Conservation (phyloP, 2,797 vertebrate species). For the Bradypus variegatus region DNA sequence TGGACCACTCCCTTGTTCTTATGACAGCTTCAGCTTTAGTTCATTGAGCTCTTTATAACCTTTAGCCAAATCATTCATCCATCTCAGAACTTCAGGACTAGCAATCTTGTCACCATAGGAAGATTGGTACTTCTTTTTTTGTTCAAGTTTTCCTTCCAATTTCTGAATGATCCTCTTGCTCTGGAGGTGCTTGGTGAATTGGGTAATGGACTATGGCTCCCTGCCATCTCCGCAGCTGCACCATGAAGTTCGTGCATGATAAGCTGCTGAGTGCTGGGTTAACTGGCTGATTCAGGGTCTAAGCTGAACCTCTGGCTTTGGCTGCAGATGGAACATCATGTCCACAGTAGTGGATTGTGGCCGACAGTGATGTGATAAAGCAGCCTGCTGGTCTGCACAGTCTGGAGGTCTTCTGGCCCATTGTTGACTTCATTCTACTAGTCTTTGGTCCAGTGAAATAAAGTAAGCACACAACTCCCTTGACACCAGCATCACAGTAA, state of each 20-base stretch:
- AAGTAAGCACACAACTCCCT: background rate
- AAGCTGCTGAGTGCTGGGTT: constrained; percentile 86
- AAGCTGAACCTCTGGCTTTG: constrained; percentile 89
- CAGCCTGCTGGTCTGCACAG: constrained; percentile 77
- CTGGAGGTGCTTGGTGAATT: constrained; percentile 87
- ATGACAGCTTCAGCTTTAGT: constrained; percentile 83
- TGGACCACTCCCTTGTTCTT: constrained; percentile 76
- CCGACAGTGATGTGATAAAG: constrained; percentile 80
- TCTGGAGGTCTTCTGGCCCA: constrained; percentile 71
- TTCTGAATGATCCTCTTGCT: constrained; percentile 86
- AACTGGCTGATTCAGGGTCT: constrained; percentile 88
- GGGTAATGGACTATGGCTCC: constrained; percentile 76
- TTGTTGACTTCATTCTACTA: constrained; percentile 72
- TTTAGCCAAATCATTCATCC: constrained; percentile 92
- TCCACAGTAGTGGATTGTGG: constrained; percentile 86
- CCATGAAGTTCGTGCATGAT: constrained; percentile 79
- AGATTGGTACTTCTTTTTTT: constrained; percentile 91
- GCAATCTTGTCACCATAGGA: constrained; percentile 90
- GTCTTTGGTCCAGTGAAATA: constrained; percentile 70
- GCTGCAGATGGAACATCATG: constrained; percentile 87
- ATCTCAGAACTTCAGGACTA: constrained; percentile 87
- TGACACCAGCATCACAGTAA: no score
- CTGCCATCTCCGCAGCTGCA: constrained; percentile 76
- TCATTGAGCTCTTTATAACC: constrained; percentile 93
- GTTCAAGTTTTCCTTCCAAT: constrained; percentile 90